Base-by-base conservation (phyloP, 2,888 invertebrate genomes). In the Tetanocera ferruginea region DNA sequence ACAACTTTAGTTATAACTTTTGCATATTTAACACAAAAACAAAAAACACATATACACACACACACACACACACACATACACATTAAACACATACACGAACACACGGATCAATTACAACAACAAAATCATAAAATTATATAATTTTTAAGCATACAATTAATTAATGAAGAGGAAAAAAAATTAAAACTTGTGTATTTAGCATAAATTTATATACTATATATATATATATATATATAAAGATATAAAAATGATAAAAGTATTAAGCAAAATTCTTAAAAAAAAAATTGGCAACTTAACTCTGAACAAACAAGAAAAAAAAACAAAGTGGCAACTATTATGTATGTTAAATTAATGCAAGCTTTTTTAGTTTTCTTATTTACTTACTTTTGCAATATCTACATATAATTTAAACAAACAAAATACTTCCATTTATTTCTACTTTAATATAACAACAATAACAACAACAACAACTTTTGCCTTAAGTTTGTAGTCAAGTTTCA, bases 191-290 rank as follows among this genome's bases (percentile, higher is more conserved):
- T 72, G 72, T 75, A 75, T 66, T 66, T 66, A 75, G 75, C 66
- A 66, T 75, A 75, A 75, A 75, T 75, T 75, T 75, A 75, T 75
- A 69, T 23, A 66, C 64, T 60, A 57, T 60, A 72, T 57, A n/a
- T 14, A 72, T 25, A 23, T 23, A 69, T 28, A 14, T 8, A 69
- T 69, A 28, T 28, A 71, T 23, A 37, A 25, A 78, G 78, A 78
- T 17, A 55, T 55, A 37, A 3, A 37, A 37, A 71, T 67, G 37
- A 76, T 57, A 77, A 71, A 76, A 70, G 69, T 66, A 51, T 64
- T 57, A 78, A 37, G n/a, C 51, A 62, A 78, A 78, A 72, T 52
- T 76, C 74, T 62, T 70, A 73, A 76, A 49, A 78, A 74, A 71
- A 52, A 76, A 80, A 70, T 51, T 80, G 69, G 76, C 55, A 78